Conservation (phyloP, 1,140 invertebrate species). For the Coelopa frigida region DNA sequence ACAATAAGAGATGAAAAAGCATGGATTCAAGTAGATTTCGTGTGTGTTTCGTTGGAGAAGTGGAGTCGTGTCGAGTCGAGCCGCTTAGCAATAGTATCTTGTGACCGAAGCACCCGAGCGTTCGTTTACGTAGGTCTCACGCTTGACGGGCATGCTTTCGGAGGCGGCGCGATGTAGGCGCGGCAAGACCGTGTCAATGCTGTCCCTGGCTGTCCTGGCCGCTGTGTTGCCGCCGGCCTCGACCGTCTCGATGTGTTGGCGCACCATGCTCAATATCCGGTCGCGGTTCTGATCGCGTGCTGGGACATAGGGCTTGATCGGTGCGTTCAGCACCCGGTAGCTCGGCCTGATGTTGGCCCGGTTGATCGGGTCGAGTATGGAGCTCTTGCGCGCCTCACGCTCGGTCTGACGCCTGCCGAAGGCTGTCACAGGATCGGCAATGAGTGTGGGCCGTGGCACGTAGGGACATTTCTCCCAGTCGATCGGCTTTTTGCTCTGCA, state of each 20-base stretch:
- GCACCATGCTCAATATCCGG: slow-evolving; percentile 51
- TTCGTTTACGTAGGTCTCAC: slow-evolving; percentile 42
- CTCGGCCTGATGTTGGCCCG: slow-evolving; percentile 48
- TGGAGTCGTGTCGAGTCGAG: too few relatives aligned
- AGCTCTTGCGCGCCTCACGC: slow-evolving; percentile 27
- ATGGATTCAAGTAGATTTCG: background rate
- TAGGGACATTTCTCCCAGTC: slow-evolving; percentile 79
- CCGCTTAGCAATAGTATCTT: slow-evolving; percentile 32
- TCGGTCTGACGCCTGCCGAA: slow-evolving; percentile 56
- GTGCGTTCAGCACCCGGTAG: slow-evolving; percentile 50
- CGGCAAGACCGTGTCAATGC: slow-evolving; percentile 55
- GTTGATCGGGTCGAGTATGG: slow-evolving; percentile 40
- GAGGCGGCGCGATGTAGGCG: slow-evolving; percentile 50
- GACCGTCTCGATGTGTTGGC: slow-evolving; percentile 49
- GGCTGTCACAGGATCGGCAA: slow-evolving; percentile 72
- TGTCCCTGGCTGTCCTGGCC: slow-evolving; percentile 50
- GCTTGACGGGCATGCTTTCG: slow-evolving; percentile 32
- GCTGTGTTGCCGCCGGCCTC: slow-evolving; percentile 49
- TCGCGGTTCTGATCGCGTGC: slow-evolving; percentile 54
- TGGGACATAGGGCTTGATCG: slow-evolving; percentile 56
- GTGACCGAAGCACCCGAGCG: slow-evolving; percentile 46
- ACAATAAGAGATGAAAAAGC: background rate
- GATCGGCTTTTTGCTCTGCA: slow-evolving; percentile 57
- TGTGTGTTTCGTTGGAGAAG: background rate
- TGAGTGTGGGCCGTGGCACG: slow-evolving; percentile 71